Percentiles rank a stretch among this genome's conserved stretches.
Conservation (phyloP, 2,797 vertebrate genomes). For the Ctenosaura bakeri region DNA sequence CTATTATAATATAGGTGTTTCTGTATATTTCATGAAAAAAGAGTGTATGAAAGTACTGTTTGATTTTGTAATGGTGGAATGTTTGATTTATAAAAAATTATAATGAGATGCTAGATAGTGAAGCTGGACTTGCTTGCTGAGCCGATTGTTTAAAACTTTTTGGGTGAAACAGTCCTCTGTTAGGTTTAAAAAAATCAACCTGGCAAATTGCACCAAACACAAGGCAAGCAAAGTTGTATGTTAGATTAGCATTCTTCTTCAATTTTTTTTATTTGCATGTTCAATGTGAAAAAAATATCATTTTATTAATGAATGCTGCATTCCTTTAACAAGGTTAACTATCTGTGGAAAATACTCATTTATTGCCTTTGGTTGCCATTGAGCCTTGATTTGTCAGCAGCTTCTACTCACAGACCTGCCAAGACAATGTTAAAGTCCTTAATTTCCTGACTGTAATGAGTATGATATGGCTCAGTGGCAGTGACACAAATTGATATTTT, state of each 20-base stretch:
- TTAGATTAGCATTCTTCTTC: background rate
- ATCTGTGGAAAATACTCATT: background rate
- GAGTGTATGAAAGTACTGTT: no score
- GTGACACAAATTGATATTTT: conserved; percentile 52
- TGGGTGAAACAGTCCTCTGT: background rate
- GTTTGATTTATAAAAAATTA: no score
- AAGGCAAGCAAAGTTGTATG: background rate
- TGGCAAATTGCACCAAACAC: background rate
- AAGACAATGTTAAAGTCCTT: conserved; percentile 26
- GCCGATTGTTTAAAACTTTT: background rate
- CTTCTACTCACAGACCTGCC: conserved; percentile 40
- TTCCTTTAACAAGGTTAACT: conserved; percentile 9
- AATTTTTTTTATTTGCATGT: background rate
- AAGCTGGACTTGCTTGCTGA: background rate
- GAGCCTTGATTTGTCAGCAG: rapidly evolving
- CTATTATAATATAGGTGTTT: no score
- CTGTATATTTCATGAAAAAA: no score
- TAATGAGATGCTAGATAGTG: background rate
- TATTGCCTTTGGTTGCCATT: conserved; percentile 17
- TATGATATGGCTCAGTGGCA: conserved; percentile 40
- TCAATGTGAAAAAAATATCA: background rate
- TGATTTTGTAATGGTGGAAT: no score
- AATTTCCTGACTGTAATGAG: conserved; percentile 50
- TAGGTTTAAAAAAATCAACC: background rate
- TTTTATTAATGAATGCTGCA: background rate